Percentiles rank a stretch among this genome's conserved stretches.
phyloP scores from a whole-genome alignment of 2,888 invertebrate genomes.

The Himalopsyche kuldschensis region DNA sequence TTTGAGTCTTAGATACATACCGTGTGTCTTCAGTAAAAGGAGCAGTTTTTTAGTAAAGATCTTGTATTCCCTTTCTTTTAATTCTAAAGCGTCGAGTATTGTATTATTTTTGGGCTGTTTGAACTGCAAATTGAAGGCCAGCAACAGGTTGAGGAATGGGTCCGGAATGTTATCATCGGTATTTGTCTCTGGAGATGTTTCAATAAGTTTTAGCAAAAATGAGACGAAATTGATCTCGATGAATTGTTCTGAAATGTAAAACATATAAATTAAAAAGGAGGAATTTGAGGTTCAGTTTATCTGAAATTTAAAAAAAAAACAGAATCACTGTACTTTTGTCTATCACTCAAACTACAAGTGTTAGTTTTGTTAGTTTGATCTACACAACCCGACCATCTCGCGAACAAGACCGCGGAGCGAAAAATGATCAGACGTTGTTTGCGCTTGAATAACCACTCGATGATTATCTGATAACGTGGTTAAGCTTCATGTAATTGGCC shows the following conservation, averaged over 20 bases:
- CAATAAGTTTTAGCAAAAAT: slow-evolving; percentile 80
- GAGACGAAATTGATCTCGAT: slow-evolving; percentile 79
- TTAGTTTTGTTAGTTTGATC: no score
- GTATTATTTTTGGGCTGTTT: slow-evolving; percentile 67
- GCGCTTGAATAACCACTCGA: no score
- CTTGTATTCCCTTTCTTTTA: slow-evolving; percentile 74
- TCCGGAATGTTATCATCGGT: slow-evolving; percentile 78
- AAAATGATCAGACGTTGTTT: no score
- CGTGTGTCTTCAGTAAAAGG: slow-evolving; percentile 86
- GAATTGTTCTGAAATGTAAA: slow-evolving; percentile 71
- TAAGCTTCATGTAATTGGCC: no score
- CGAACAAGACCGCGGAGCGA: no score
- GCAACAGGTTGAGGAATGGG: slow-evolving; percentile 77
- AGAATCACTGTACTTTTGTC: no score
- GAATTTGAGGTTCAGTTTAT: no score
- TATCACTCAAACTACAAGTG: no score
- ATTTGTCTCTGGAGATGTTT: slow-evolving; percentile 77
- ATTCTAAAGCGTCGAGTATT: slow-evolving; percentile 70
- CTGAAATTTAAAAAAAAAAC: no score
- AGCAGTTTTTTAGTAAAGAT: slow-evolving; percentile 89
- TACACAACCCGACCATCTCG: no score
- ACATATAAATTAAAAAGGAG: no score
- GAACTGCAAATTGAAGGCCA: slow-evolving; percentile 91
- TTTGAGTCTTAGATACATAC: slow-evolving; percentile 59
- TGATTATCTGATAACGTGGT: no score